Base-by-base conservation (phyloP, 2,113 vertebrate species). In the Hippocampus barbouri region DNA sequence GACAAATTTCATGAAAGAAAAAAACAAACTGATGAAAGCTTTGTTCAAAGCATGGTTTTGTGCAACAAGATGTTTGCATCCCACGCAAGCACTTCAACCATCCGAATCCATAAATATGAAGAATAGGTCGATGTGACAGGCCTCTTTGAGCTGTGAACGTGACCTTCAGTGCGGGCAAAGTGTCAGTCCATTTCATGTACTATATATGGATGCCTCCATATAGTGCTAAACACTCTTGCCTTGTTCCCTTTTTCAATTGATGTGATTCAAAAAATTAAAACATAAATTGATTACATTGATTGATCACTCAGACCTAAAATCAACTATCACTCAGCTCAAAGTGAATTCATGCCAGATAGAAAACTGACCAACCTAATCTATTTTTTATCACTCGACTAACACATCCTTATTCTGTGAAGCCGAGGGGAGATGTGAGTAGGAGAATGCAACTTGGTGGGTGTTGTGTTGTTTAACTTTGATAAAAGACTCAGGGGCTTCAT, bases 401-500 rank as follows among this genome's bases (percentile, higher is more conserved):
- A 65, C 62, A 54, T 77, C 60, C 79, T 75, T 81, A 80, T 80
- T 59, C 68, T 45, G 77, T 84, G 57, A 41, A n/a, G 72, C 78
- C 38, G 67, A 81, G 66, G 60, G 68, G 34, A 76, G 78, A 74
- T 78, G 75, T 34, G 68, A 75, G 72, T 74, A 23, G 69, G 68
- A 74, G 75, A 80, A 56, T 30, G 51, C 57, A 62, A 80, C 67
- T 51, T 54, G 66, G 73, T 69, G 69, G 66, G 64, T 76, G 76
- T 80, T 80, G 64, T 61, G 66, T 83, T 85, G 84, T 88, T 77
- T 60, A 68, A 74, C 79, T 69, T 70, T 82, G 84, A 89, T 87
- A 84, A 87, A 84, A 80, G 71, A 80, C 25, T 2, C 66, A 66
- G 67, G 59, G 72, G 72, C 57, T 77, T 45, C 63, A 73, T 41